These are phyloP conservation scores for Caenorhabditis zanzibari DNA, from an alignment of 2,888 invertebrate genomes.

Conservation along the genomic window DNA sequence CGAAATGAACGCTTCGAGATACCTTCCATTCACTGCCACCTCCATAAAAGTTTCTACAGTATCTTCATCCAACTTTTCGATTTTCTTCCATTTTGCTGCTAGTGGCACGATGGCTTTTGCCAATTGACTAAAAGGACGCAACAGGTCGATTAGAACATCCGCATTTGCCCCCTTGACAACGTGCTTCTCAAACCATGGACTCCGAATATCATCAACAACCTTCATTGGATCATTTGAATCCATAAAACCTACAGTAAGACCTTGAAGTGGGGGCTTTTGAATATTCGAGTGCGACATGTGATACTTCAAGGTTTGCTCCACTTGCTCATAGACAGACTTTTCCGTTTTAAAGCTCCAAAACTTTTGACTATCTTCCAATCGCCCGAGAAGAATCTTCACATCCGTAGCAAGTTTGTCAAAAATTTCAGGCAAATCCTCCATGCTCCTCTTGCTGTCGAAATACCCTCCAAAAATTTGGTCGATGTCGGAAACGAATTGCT, in stretches of 20 bases:
- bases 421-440: too few relatives aligned
- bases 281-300: not conserved
- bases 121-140: not conserved
- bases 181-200: slow-evolving; percentile 4
- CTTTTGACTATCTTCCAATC: not conserved
- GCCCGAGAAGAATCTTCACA: not conserved
- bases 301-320: not conserved
- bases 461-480: too few relatives aligned
- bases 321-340: not conserved
- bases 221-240: not conserved
- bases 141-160: not conserved
- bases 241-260: not conserved
- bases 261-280: not conserved
- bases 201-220: not conserved
- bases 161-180: not conserved
- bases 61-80: not conserved
- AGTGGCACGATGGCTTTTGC: not conserved
- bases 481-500: too few relatives aligned
- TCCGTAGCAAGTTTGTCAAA: too few relatives aligned
- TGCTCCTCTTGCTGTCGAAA: too few relatives aligned
- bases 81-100: not conserved
- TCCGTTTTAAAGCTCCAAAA: not conserved
- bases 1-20: not conserved
- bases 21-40: not conserved
- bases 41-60: not conserved